Base-by-base conservation (phyloP, 2,888 invertebrate genomes). In the Meloe dianella region DNA sequence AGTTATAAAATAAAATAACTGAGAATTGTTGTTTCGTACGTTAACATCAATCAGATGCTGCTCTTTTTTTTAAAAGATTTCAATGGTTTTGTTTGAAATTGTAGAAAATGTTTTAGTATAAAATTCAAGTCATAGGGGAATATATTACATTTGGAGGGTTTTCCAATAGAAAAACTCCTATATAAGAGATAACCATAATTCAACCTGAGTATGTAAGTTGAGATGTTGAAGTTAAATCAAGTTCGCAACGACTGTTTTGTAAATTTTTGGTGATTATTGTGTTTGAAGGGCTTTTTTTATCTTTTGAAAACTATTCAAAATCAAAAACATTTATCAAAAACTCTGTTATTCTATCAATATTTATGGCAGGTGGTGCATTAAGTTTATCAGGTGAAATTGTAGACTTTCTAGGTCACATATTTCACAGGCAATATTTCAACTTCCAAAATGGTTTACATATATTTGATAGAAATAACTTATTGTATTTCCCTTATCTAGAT, bases 271-370 rank as follows among this genome's bases (percentile, higher is more conserved):
- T 14, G 27, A 12, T 51, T 51, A 51, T 51, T 22, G 51, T 51
- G 12, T 24, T 24, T 12, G 22, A 12, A 14, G 27, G 6, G 12
- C 8, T 54, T 24, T 54, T 54, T 54, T 20, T 10, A 10, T 9
- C 9, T 10, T 10, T 22, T 12, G 3, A 22, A 24, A 14, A 54
- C 22, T 24, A 14, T 54, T 27, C 14, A 54, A 54, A 32, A 63
- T 17, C 57, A 22, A n/a, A n/a, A n/a, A 65, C 67, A 67, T 64
- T 67, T 64, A 58, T 68, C 68, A 65, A 64, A n/a, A 65, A 54
- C 27, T 68, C 65, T 68, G 59, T 58, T 64, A 61, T 20, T 30
- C 61, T 47, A 61, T 61, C 61, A 51, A 51, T 67, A 56, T 63
- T 41, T 64, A 60, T 58, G 30, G 60, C 54, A 58, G 61, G 27